These are phyloP conservation scores for Drosophila nigritarsus DNA, from an alignment of 2,888 invertebrate genomes.

Conservation along the genomic window DNA sequence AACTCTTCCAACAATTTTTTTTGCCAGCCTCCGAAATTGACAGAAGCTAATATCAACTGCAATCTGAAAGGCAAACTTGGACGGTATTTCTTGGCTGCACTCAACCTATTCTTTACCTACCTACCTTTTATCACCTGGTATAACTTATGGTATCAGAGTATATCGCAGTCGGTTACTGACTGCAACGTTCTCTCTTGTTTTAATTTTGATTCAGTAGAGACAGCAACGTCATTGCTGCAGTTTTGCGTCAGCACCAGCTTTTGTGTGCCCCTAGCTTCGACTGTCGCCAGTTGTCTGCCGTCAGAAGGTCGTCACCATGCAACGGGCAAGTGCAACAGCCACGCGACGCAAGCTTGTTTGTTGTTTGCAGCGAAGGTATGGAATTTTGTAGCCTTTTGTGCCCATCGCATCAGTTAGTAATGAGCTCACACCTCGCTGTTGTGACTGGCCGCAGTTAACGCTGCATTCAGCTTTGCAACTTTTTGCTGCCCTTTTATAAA, in stretches of 20 bases:
- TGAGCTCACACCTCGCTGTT: constrained; percentile 26
- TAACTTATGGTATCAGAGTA: too few relatives aligned
- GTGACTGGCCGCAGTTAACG: constrained; percentile 1
- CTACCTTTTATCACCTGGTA: too few relatives aligned
- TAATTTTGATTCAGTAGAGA: constrained; percentile 4
- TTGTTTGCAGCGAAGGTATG: constrained; percentile 34
- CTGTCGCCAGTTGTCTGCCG: constrained; percentile 17
- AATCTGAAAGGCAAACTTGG: too few relatives aligned
- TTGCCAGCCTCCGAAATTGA: too few relatives aligned
- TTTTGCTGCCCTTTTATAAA: not conserved
- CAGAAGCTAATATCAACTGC: too few relatives aligned
- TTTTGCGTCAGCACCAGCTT: constrained; percentile 18
- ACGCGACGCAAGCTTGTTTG: constrained; percentile 26
- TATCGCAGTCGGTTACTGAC: too few relatives aligned
- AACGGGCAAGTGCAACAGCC: constrained; percentile 14
- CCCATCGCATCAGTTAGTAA: constrained; percentile 43
- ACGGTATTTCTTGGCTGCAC: too few relatives aligned
- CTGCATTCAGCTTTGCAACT: constrained; percentile 19
- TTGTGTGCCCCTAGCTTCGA: constrained; percentile 28
- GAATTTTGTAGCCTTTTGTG: constrained; percentile 13
- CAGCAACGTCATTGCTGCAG: constrained; percentile 12
- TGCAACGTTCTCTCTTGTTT: not conserved
- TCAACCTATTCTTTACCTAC: too few relatives aligned
- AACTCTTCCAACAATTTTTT: too few relatives aligned
- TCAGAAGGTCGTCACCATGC: constrained; percentile 5